Percentiles rank a stretch among this genome's conserved stretches.
phyloP scores from a whole-genome alignment of 1,140 invertebrate genomes.

The Maniola jurtina region DNA sequence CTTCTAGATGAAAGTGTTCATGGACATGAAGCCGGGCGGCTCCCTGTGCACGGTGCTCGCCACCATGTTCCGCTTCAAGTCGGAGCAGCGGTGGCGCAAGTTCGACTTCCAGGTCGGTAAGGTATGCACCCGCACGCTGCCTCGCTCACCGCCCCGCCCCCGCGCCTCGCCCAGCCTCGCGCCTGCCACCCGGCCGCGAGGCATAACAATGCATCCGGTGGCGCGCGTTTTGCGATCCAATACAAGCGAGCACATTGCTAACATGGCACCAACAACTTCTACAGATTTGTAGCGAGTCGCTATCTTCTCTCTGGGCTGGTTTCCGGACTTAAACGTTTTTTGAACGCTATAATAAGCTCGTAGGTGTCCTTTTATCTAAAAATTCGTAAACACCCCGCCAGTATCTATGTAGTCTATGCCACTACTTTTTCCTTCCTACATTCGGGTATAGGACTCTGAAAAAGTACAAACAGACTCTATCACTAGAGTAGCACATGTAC shows the following conservation, averaged over 20 bases:
- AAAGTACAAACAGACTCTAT: too few species aligned
- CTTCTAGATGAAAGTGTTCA: slow-evolving; percentile 92
- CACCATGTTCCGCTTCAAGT: slow-evolving; percentile 96
- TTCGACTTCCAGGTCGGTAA: slow-evolving; percentile 94
- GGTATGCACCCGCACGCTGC: slow-evolving; percentile 78
- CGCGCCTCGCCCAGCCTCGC: slow-evolving; percentile 33
- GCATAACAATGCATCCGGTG: slow-evolving; percentile 43
- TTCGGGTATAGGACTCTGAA: too few species aligned
- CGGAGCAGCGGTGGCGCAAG: slow-evolving; percentile 96
- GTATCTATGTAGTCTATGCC: too few species aligned
- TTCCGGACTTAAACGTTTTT: too few species aligned
- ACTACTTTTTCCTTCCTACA: too few species aligned
- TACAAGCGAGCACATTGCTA: background rate
- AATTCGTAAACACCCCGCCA: too few species aligned
- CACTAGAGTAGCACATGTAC: too few species aligned
- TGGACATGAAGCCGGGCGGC: slow-evolving; percentile 96
- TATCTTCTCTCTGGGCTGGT: too few species aligned
- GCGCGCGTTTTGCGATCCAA: slow-evolving; percentile 25
- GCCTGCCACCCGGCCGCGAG: slow-evolving; percentile 39
- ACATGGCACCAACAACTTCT: too few species aligned
- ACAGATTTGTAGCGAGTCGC: too few species aligned
- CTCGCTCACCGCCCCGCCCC: slow-evolving; percentile 36
- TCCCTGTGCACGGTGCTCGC: slow-evolving; percentile 95
- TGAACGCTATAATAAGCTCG: too few species aligned
- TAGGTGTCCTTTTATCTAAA: too few species aligned